phyloP scores from a whole-genome alignment of 30 jellyfish, hydroid and myxozoan genomes.

The Cassiopea andromeda region DNA sequence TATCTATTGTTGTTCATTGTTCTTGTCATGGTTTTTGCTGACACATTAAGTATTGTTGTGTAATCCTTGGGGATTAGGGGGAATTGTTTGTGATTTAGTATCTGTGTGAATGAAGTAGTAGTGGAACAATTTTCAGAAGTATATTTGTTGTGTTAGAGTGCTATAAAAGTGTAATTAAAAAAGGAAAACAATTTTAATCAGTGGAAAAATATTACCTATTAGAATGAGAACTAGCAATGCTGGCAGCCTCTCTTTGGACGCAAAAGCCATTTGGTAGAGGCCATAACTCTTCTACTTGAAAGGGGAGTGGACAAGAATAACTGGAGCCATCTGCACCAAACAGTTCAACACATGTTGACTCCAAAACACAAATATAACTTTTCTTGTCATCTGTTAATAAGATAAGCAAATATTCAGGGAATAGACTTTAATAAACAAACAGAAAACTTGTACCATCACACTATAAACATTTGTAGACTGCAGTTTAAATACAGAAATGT shows the following conservation, averaged over 20 bases:
- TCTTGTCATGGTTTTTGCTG: too few relatives aligned
- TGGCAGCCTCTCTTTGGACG: constrained; percentile 70
- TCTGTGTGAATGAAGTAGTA: too few relatives aligned
- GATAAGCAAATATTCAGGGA: background rate
- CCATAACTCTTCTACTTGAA: constrained; percentile 82
- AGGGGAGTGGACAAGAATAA: constrained; percentile 76
- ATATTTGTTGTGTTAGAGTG: too few relatives aligned
- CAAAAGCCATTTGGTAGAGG: constrained; percentile 81
- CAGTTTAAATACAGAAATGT: too few relatives aligned
- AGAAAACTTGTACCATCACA: too few relatives aligned
- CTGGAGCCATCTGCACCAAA: constrained; percentile 72
- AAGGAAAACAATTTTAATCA: background rate
- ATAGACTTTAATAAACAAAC: too few relatives aligned
- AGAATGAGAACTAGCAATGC: background rate
- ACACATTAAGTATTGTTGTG: too few relatives aligned
- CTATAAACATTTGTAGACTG: too few relatives aligned
- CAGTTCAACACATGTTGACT: constrained; percentile 60
- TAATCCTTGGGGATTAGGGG: too few relatives aligned
- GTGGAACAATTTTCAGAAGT: too few relatives aligned
- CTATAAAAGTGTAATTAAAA: background rate
- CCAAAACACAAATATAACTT: constrained; percentile 71
- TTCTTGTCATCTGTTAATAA: constrained; percentile 7
- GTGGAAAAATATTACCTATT: background rate
- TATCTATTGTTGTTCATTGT: too few relatives aligned
- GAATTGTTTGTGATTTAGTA: too few relatives aligned